phyloP scores from a whole-genome alignment of 2,888 invertebrate genomes.

The Trilocha varians region DNA sequence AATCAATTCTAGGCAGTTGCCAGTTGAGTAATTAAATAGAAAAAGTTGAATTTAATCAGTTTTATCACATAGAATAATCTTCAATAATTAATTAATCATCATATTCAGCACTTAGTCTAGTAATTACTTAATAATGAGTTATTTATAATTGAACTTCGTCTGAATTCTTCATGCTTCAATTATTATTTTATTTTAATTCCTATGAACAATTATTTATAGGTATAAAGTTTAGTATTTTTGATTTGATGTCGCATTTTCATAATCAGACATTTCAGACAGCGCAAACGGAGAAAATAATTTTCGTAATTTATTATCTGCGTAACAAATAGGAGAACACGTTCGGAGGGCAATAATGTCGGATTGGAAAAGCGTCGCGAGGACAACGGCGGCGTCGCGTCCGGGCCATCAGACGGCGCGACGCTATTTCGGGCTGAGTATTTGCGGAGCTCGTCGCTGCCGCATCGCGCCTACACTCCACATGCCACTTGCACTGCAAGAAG shows the following conservation, averaged over 20 bases:
- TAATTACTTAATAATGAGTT: too few species aligned
- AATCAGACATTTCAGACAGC: background rate
- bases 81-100: too few species aligned
- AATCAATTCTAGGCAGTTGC: too few species aligned
- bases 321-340: slow-evolving; percentile 21
- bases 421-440: slow-evolving; percentile 61
- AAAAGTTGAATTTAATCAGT: too few species aligned
- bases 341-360: slow-evolving; percentile 24
- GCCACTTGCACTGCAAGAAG: slow-evolving; percentile 36
- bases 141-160: too few species aligned
- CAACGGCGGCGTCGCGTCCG: slow-evolving; percentile 30
- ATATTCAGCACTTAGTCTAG: too few species aligned
- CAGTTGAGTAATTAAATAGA: too few species aligned
- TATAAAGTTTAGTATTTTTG: too few species aligned
- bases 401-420: slow-evolving; percentile 57
- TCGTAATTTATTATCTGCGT: slow-evolving; percentile 17
- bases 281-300: background rate
- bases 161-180: too few species aligned
- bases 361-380: slow-evolving; percentile 12
- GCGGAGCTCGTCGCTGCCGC: slow-evolving; percentile 33
- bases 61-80: too few species aligned
- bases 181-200: too few species aligned
- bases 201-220: too few species aligned
- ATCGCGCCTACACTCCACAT: slow-evolving; percentile 38
- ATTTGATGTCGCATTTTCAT: background rate